A percentile compares a stretch with the other conserved stretches of the same genome.
Evolutionary conservation across 2,113 vertebrate species (phyloP).

Genomic region (Caretta caretta): DNA sequence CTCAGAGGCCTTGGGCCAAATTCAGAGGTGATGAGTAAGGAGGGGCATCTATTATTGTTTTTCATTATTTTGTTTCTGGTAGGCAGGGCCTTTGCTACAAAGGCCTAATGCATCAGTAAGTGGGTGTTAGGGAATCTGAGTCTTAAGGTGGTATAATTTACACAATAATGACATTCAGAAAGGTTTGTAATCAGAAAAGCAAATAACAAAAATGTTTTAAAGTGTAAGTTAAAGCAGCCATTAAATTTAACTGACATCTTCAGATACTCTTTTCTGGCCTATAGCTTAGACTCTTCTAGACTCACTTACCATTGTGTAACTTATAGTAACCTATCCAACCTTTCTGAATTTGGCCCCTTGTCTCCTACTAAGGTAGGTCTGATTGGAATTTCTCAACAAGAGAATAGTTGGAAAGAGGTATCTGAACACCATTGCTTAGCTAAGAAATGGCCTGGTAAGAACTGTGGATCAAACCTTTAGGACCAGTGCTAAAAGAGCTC

Average conservation of each 20-base stretch:
- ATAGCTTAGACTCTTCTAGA: background rate
- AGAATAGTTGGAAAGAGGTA: slow-evolving; percentile 29
- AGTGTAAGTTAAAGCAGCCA: background rate
- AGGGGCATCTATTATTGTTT: slow-evolving; percentile 42
- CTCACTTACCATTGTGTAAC: background rate
- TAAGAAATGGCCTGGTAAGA: slow-evolving; percentile 36
- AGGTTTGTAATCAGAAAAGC: background rate
- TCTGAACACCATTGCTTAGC: slow-evolving; percentile 13
- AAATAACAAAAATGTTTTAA: background rate
- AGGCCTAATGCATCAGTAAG: slow-evolving; percentile 51
- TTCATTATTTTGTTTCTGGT: slow-evolving; percentile 4
- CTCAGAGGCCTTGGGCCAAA: slow-evolving; percentile 8
- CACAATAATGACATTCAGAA: background rate
- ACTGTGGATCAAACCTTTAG: slow-evolving; percentile 44
- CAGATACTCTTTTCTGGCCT: background rate
- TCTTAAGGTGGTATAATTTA: background rate
- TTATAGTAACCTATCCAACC: background rate
- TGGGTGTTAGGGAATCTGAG: background rate
- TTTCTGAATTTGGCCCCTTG: background rate
- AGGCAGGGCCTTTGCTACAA: slow-evolving; percentile 50
- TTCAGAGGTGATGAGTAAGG: slow-evolving; percentile 56
- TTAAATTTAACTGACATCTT: background rate
- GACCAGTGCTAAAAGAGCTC: slow-evolving; percentile 61
- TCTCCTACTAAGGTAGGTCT: background rate
- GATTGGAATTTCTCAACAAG: slow-evolving; percentile 1